Percentiles rank a stretch among this genome's conserved stretches.
phyloP scores from a whole-genome alignment of 2,113 vertebrate species.

The Danio rerio region GRCz12tu NC_133182.1:72026001-72026500 shows the following conservation, averaged over 20 bases:
- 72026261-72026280: not conserved
- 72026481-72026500: no score
- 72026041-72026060: not conserved
- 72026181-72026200: not conserved
- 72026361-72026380: no score
- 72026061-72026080: not conserved
- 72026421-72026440: no score
- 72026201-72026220: not conserved
- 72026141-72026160: not conserved
- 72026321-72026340: not conserved
- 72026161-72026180: not conserved
- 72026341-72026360: not conserved
- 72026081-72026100: not conserved
- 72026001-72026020: not conserved
- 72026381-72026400: no score
- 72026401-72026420: no score
- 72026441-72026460: no score
- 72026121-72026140: not conserved
- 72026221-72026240: slow-evolving; percentile 11
- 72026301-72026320: not conserved
- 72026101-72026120: not conserved
- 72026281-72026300: not conserved
- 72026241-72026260: not conserved
- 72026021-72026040: not conserved
- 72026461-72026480: no score